Conservation (phyloP, 2,888 invertebrate genomes). For the Amblyjoppa fuscipennis region DNA sequence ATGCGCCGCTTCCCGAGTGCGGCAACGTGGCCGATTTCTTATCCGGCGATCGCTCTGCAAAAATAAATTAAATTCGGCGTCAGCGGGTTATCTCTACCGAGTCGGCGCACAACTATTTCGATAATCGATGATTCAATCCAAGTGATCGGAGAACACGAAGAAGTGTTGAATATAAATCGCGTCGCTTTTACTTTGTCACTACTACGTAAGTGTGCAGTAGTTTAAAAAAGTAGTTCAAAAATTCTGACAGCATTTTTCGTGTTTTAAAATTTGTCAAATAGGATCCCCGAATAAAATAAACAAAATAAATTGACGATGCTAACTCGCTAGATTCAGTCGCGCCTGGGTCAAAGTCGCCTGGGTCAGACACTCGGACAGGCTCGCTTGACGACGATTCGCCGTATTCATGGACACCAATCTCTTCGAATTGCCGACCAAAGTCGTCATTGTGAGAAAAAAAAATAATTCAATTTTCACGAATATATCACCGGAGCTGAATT, state of each 20-base stretch:
- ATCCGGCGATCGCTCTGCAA: slow-evolving; percentile 81
- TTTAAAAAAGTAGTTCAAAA: neutral
- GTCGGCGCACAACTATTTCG: slow-evolving; percentile 8
- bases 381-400: slow-evolving; percentile 77
- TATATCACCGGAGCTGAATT: too few relatives aligned
- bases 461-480: slow-evolving; percentile 16
- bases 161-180: neutral
- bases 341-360: slow-evolving; percentile 82
- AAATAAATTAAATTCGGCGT: slow-evolving; percentile 49
- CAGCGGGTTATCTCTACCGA: slow-evolving; percentile 13
- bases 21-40: slow-evolving; percentile 81
- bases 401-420: slow-evolving; percentile 77
- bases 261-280: neutral
- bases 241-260: neutral
- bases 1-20: slow-evolving; percentile 77
- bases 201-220: too few relatives aligned
- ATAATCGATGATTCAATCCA: slow-evolving; percentile 30
- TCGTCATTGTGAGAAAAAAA: slow-evolving; percentile 73
- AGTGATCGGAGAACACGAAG: neutral
- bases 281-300: slow-evolving; percentile 3
- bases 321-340: slow-evolving; percentile 82
- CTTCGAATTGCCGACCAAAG: slow-evolving; percentile 77
- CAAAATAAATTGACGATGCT: slow-evolving; percentile 69
- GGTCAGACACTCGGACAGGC: slow-evolving; percentile 82
- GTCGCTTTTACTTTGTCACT: too few relatives aligned